These are phyloP conservation scores for Mellilla xanthometata DNA, from an alignment of 2,888 invertebrate genomes.

Conservation along the genomic window DNA sequence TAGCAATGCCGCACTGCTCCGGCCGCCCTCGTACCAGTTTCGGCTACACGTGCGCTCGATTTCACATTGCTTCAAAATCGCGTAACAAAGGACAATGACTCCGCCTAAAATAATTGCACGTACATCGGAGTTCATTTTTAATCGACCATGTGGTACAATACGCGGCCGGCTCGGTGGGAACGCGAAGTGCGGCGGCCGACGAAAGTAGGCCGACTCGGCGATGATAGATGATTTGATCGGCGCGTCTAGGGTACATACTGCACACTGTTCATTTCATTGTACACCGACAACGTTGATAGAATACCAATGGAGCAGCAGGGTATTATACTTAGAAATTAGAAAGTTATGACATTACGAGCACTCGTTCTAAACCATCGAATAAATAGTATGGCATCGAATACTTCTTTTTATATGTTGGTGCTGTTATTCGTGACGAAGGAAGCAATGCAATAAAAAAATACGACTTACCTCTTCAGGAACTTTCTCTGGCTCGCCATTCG, in stretches of 20 bases:
- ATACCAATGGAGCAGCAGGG: conserved; percentile 42
- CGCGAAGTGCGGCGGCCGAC: conserved; percentile 24
- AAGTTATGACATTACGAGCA: conserved; percentile 47
- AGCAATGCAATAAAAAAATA: conserved; percentile 16
- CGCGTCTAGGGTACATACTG: conserved; percentile 33
- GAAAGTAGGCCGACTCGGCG: conserved; percentile 52
- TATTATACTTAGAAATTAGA: conserved; percentile 42
- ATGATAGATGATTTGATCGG: conserved; percentile 43
- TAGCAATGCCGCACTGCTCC: conserved; percentile 19
- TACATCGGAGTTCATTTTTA: conserved; percentile 23
- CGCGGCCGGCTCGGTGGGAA: conserved; percentile 24
- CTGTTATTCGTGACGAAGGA: conserved; percentile 6
- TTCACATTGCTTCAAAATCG: conserved; percentile 52
- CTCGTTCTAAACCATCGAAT: conserved; percentile 23
- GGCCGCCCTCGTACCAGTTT: conserved; percentile 45
- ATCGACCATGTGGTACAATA: conserved; percentile 28
- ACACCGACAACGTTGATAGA: conserved; percentile 42
- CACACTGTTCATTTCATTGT: conserved; percentile 40
- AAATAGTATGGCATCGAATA: conserved; percentile 10
- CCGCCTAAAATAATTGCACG: conserved; percentile 36
- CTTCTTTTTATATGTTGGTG: conserved; percentile 4
- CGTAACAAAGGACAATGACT: conserved; percentile 53
- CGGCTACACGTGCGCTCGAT: conserved; percentile 47
- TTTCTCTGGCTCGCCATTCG: conserved; percentile 84
- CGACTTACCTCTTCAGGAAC: conserved; percentile 85